phyloP scores from a whole-genome alignment of 1,140 invertebrate species.

The Hyles euphorbiae region DNA sequence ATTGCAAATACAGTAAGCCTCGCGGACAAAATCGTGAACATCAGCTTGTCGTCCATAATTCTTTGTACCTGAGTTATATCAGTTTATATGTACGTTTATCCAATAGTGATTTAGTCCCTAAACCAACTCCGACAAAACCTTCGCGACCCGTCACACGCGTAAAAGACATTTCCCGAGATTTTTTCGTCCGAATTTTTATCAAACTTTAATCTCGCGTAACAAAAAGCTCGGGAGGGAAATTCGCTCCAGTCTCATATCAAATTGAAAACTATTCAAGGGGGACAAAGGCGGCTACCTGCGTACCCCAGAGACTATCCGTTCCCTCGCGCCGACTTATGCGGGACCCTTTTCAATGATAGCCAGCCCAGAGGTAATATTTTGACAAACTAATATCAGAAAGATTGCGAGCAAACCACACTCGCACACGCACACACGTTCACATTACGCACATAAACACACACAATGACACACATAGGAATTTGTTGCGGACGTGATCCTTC shows the following conservation, averaged over 20 bases:
- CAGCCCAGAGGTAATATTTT: constrained; percentile 28
- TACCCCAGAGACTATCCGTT: constrained; percentile 21
- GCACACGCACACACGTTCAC: too few relatives aligned
- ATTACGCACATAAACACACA: too few relatives aligned
- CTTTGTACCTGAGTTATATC: too few relatives aligned
- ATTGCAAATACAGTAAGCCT: too few relatives aligned
- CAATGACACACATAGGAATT: too few relatives aligned
- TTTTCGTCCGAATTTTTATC: constrained; percentile 16
- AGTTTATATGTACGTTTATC: too few relatives aligned
- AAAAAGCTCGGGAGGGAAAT: constrained; percentile 12
- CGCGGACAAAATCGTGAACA: too few relatives aligned
- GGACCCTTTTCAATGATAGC: constrained; percentile 30
- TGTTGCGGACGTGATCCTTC: too few relatives aligned
- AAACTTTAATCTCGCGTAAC: constrained; percentile 24
- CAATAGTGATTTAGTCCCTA: too few relatives aligned
- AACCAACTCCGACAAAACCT: too few relatives aligned
- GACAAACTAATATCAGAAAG: constrained; percentile 36
- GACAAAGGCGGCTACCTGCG: constrained; percentile 16
- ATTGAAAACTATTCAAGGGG: constrained; percentile 29
- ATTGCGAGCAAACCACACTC: background rate
- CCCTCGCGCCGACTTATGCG: constrained; percentile 22
- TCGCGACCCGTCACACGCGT: background rate
- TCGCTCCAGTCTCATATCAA: constrained; percentile 23
- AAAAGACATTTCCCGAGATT: constrained; percentile 11
- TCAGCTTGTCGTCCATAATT: too few relatives aligned